Evolutionary conservation across 1,140 invertebrate species (phyloP).

Genomic region (Aphelinus certus): DNA sequence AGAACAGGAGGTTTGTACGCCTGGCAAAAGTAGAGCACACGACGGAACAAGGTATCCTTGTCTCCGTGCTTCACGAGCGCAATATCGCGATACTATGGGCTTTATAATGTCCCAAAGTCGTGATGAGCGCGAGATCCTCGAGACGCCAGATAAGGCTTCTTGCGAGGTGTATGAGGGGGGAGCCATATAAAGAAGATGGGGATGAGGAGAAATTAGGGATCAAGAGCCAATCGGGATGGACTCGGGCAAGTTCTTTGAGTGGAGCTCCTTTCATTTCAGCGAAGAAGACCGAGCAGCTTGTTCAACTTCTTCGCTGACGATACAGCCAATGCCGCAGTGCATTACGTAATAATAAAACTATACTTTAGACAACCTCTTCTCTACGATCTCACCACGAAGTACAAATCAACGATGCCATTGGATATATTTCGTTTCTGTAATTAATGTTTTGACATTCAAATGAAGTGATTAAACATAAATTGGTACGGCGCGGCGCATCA

Average conservation of each 20-base stretch:
- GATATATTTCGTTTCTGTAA: no score
- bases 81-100: constrained; percentile 29
- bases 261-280: neutral
- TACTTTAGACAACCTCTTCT: no score
- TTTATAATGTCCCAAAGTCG: constrained; percentile 10
- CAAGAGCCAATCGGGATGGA: neutral
- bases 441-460: no score
- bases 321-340: no score
- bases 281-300: neutral
- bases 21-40: constrained; percentile 12
- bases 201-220: neutral
- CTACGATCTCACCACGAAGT: no score
- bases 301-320: no score
- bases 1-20: neutral
- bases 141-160: constrained; percentile 18
- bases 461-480: no score
- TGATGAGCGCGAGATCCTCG: constrained; percentile 4
- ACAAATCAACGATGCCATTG: no score
- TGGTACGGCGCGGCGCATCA: no score
- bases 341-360: no score
- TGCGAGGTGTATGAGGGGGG: neutral
- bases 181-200: neutral
- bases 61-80: constrained; percentile 23
- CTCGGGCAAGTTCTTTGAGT: neutral
- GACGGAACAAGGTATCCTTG: neutral